Conservation (phyloP, 2,888 invertebrate species). For the Selenia dentaria region DNA sequence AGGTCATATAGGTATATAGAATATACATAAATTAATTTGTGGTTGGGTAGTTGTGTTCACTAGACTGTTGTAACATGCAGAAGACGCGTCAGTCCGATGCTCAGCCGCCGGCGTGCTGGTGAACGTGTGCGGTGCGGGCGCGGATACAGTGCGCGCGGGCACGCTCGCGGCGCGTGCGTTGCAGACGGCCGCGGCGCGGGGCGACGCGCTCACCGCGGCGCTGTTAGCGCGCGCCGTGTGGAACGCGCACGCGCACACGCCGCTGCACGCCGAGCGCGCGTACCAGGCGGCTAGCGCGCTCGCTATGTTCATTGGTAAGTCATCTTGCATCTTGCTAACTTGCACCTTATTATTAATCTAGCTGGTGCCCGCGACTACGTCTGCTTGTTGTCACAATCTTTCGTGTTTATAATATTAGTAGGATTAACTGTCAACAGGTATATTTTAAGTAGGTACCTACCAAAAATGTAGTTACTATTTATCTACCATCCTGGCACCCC, state of each 20-base stretch:
- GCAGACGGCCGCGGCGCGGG: constrained; percentile 78
- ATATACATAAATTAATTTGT: too few species aligned
- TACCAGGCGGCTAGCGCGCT: constrained; percentile 67
- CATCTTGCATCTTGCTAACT: too few species aligned
- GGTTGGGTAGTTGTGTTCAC: too few species aligned
- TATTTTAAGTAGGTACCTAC: too few species aligned
- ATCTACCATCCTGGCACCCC: too few species aligned
- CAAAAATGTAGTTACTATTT: too few species aligned
- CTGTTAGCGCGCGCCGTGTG: constrained; percentile 57
- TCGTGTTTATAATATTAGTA: too few species aligned
- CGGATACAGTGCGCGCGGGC: constrained; percentile 39
- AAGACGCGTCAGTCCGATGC: constrained; percentile 88
- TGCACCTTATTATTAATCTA: too few species aligned
- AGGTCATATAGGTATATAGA: too few species aligned
- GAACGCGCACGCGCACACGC: constrained; percentile 57
- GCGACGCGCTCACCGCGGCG: constrained; percentile 48
- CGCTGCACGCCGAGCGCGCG: constrained; percentile 47
- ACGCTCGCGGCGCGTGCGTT: constrained; percentile 63
- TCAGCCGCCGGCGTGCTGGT: constrained; percentile 93
- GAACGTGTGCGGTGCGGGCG: constrained; percentile 85
- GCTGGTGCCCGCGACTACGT: too few species aligned
- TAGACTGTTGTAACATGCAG: constrained; percentile 50
- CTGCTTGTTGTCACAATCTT: too few species aligned
- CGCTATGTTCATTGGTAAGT: constrained; percentile 89
- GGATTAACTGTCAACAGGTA: too few species aligned